Conservation (phyloP, 2,888 invertebrate genomes). For the Phasia obesa region DNA sequence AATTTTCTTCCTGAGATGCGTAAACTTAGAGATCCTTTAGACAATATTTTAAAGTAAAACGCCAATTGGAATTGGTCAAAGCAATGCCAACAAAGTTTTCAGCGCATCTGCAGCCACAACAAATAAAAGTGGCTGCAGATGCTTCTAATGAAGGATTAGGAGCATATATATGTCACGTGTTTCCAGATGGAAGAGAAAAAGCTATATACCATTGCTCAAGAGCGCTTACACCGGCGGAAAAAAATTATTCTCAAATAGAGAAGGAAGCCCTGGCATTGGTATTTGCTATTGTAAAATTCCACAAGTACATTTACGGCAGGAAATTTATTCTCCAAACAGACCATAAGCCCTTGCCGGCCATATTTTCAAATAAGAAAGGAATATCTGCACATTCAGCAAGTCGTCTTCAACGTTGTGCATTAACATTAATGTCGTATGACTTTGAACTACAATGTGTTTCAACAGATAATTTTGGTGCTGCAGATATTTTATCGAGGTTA, state of each 20-base stretch:
- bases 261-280: slow-evolving; percentile 34
- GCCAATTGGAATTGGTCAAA: slow-evolving; percentile 72
- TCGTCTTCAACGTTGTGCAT: slow-evolving; percentile 42
- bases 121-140: slow-evolving; percentile 34
- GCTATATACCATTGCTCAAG: slow-evolving; percentile 37
- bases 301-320: slow-evolving; percentile 29
- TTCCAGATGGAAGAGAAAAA: slow-evolving; percentile 46
- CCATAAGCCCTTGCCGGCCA: slow-evolving; percentile 14
- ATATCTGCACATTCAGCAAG: slow-evolving; percentile 64
- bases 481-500: slow-evolving; percentile 33
- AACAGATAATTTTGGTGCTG: slow-evolving; percentile 28
- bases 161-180: slow-evolving; percentile 72
- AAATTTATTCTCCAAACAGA: slow-evolving; percentile 36
- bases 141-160: slow-evolving; percentile 75
- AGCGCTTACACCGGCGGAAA: slow-evolving; percentile 29
- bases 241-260: slow-evolving; percentile 73
- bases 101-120: slow-evolving; percentile 15
- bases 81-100: slow-evolving; percentile 73
- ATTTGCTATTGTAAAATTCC: slow-evolving; percentile 20
- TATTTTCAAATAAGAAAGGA: slow-evolving; percentile 67
- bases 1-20: slow-evolving; percentile 32
- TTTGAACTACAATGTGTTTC: slow-evolving; percentile 36
- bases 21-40: slow-evolving; percentile 13
- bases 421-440: slow-evolving; percentile 10
- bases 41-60: slow-evolving; percentile 29